Evolutionary conservation across 2,888 invertebrate genomes (phyloP), one percentile per base, ranked within the genome.

Genomic region (Pasiphila rectangulata): DNA sequence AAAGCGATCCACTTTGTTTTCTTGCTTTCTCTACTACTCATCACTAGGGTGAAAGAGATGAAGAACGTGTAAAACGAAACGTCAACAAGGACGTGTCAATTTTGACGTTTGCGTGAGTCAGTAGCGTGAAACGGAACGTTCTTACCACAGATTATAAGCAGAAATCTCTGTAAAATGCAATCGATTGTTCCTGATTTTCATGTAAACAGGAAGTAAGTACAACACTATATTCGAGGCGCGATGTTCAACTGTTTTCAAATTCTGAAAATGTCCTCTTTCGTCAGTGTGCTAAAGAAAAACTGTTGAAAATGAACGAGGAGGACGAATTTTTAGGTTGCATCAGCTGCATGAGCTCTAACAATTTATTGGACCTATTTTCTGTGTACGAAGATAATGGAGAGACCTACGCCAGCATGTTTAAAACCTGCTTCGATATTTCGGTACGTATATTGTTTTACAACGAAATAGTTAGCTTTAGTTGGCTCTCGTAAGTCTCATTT

Each of bases 281-380:
- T 56, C 38, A 36, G 46, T 49, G 46, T 51, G 40, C 47, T 46
- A 55, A 61, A 51, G 54, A 56, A 58, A 52, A 55, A 61, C 48
- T 53, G 38, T 39, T 51, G 30, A 37, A 34, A 64, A 70, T 70
- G 64, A 79, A 78, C 75, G 79, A 75, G 72, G 84, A 83, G 61
- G 82, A 84, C 54, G 82, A 84, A 65, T 82, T 82, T 69, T 73
- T 83, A 83, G 85, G 87, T 85, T 87, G 87, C 62, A 84, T 87
- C 72, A 80, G 83, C 72, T 87, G 87, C 72, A 83, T 83, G 83
- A 74, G 77, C 69, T 79, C 83, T 41, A 82, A 67, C 47, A 79
- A 85, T 80, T 83, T 87, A 75, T 80, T 79, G 79, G 80, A 87
- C 84, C 83, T 87, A 74, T 87, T 85, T 85, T 80, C 79, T 79